Conservation (phyloP, 2,113 vertebrate genomes). For the Astur gentilis region DNA sequence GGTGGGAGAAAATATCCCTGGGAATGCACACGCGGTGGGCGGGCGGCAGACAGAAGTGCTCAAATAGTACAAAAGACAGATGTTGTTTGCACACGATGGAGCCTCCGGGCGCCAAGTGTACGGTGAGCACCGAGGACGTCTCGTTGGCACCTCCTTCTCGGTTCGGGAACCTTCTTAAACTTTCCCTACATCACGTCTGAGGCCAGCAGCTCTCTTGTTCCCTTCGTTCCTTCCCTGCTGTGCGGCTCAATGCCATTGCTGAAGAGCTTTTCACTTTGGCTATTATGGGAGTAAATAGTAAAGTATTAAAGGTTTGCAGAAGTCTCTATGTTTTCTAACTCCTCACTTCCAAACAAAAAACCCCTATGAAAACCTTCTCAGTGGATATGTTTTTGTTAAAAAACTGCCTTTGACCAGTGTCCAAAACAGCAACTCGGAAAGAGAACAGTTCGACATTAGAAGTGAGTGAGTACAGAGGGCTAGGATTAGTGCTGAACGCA, state of each 20-base stretch:
- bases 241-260: not conserved
- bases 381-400: not conserved
- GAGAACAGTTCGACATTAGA: not conserved
- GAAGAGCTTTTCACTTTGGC: not conserved
- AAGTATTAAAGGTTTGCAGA: not conserved
- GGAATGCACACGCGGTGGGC: accelerated
- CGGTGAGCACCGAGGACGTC: not conserved
- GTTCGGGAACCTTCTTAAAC: not conserved
- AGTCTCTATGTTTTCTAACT: not conserved
- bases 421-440: not conserved
- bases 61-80: not conserved
- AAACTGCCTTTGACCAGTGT: not conserved
- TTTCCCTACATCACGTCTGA: accelerated
- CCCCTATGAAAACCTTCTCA: not conserved
- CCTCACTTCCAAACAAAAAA: not conserved
- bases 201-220: not conserved
- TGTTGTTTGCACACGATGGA: not conserved
- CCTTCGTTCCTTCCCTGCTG: not conserved
- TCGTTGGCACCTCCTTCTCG: not conserved
- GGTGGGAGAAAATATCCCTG: not conserved
- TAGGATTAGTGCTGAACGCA: not conserved
- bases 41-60: not conserved
- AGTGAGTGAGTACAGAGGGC: not conserved
- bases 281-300: not conserved
- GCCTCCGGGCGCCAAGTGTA: not conserved